Conservation (phyloP, 2,113 vertebrate genomes). For the Indicator indicator region DNA sequence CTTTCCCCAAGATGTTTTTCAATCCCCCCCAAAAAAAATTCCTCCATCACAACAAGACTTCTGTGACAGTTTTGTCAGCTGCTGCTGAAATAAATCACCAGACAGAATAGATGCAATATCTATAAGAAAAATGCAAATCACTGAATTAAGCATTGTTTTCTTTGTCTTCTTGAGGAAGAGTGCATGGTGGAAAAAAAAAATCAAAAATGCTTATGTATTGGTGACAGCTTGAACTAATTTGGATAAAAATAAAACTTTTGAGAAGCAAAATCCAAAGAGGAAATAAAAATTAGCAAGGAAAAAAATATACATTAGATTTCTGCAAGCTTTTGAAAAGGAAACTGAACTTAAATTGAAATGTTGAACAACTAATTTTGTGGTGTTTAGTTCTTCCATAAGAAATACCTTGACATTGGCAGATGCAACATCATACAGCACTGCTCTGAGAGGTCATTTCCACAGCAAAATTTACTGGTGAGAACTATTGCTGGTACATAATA, state of each 20-base stretch:
- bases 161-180: neutral
- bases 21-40: neutral
- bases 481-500: neutral
- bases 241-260: constrained; percentile 31
- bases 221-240: constrained; percentile 30
- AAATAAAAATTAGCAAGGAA: constrained; percentile 5
- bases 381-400: neutral
- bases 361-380: neutral
- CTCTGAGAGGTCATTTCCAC: neutral
- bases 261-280: constrained; percentile 7
- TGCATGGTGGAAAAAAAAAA: neutral
- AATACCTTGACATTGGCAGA: neutral
- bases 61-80: neutral
- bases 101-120: neutral
- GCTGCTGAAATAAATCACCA: neutral
- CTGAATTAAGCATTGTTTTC: neutral
- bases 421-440: neutral
- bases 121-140: neutral
- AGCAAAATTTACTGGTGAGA: neutral
- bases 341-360: neutral
- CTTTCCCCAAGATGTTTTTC: neutral
- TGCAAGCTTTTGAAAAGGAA: neutral
- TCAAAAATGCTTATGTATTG: neutral
- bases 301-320: neutral
- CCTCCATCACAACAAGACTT: neutral